Base-by-base conservation (phyloP, 2,888 invertebrate genomes). In the Dasypogon diadema region DNA sequence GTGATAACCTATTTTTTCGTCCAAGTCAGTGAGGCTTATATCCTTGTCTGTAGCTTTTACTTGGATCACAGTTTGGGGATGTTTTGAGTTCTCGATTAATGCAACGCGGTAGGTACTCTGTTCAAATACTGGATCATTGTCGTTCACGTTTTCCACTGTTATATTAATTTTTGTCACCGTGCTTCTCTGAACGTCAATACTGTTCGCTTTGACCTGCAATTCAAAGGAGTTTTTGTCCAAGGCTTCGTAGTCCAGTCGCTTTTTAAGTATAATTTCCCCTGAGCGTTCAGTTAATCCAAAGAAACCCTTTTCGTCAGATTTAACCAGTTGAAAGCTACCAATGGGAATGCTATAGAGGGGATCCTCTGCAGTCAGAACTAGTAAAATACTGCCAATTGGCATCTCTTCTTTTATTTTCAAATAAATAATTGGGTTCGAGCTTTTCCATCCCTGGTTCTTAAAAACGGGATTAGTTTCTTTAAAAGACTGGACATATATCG, bases 401-500 rank as follows among this genome's bases (percentile, higher is more conserved):
- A 92, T 91, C 83, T 94, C 94, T 84, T 95, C 94, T 75, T 91
- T 91, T 5, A 94, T 88, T 75, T 88, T 89, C 1, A 92, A 87
- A 68, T 89, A 88, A 30, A 94, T 91, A 0, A 90, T 86, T 0
- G 93, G 92, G 79, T 91, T 90, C 0, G 91, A 89, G 26, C 89
- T 90, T 0, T 90, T 90, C 94, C 94, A 94, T 1, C 92, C 91
- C 0, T 90, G 83, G 79, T 92, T 90, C 1, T 90, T 89, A 79
- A 94, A 93, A 30, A 92, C 89, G 0, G 94, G 93, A 84, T 92
- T 92, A 80, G 92, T 91, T 79, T 93, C 92, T 78, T 91, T 91
- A 82, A 91, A 92, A 0, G 93, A 92, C 82, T 93, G 92, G 26
- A 94, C 89, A 82, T 93, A 94, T 48, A 94, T 88, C 0, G 93